Percentiles rank a stretch among this genome's conserved stretches.
These are phyloP conservation scores for Parazoanthus atlanticus DNA, from an alignment of 92 coral and sea anemone genomes.

Conservation along the genomic window DNA sequence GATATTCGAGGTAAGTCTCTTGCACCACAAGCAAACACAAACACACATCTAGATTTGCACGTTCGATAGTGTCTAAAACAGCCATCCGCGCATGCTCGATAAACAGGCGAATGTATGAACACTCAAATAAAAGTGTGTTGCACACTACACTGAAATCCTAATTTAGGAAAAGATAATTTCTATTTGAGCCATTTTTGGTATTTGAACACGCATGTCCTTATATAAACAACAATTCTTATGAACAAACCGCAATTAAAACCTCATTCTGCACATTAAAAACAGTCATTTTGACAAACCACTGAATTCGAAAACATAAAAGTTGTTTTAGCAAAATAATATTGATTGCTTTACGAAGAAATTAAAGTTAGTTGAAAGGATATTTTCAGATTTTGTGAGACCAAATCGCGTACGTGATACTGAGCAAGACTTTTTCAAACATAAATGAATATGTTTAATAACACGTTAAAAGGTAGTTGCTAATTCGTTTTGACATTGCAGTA, in stretches of 20 bases:
- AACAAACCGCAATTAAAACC: conserved; percentile 28
- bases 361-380: background rate
- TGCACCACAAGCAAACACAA: background rate
- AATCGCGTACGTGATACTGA: background rate
- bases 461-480: background rate
- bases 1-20: too few relatives aligned
- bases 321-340: background rate
- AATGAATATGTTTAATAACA: background rate
- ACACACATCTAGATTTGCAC: background rate
- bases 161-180: background rate
- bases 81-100: background rate
- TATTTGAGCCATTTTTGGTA: background rate
- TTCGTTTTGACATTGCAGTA: background rate
- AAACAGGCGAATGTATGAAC: background rate
- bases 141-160: background rate
- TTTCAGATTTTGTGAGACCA: background rate
- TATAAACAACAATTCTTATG: background rate
- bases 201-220: background rate
- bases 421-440: background rate
- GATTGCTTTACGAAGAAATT: background rate
- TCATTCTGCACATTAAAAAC: background rate
- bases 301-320: background rate
- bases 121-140: background rate
- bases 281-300: background rate
- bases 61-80: background rate